Conservation (phyloP, 2,797 vertebrate species). For the Mormyrops attenuatus region DNA sequence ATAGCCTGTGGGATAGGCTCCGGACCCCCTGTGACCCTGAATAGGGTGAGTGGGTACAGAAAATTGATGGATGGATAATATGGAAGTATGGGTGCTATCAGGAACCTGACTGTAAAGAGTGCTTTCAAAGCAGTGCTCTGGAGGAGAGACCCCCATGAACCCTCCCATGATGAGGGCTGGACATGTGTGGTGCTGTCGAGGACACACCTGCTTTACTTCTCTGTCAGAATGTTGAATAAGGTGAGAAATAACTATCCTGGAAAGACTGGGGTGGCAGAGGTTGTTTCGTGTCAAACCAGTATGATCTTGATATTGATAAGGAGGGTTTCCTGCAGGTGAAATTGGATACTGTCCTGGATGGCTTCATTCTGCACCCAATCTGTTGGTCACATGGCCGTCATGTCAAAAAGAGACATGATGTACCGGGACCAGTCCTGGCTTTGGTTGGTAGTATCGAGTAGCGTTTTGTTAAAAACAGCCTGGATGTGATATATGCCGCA, state of each 20-base stretch:
- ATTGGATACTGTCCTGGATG: background rate
- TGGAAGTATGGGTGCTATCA: slow-evolving; percentile 21
- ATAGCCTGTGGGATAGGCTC: background rate
- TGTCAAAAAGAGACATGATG: background rate
- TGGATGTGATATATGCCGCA: background rate
- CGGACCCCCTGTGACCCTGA: background rate
- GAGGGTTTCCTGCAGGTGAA: background rate
- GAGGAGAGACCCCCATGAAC: background rate
- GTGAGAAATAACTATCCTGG: background rate
- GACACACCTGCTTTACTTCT: slow-evolving; percentile 29
- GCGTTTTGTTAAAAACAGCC: background rate
- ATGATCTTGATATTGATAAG: background rate
- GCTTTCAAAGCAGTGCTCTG: background rate
- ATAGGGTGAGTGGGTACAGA: background rate
- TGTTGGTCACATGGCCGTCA: background rate
- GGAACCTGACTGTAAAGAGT: background rate
- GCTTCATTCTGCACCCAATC: background rate
- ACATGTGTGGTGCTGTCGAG: slow-evolving; percentile 25
- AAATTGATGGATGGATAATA: background rate
- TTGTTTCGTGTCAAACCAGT: background rate
- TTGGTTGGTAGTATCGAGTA: background rate
- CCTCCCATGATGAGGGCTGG: background rate
- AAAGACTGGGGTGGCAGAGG: background rate
- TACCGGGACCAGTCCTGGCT: background rate
- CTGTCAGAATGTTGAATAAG: background rate